These are phyloP conservation scores for Neelides sp. DNA, from an alignment of 1,140 invertebrate species.

Conservation along the genomic window DNA sequence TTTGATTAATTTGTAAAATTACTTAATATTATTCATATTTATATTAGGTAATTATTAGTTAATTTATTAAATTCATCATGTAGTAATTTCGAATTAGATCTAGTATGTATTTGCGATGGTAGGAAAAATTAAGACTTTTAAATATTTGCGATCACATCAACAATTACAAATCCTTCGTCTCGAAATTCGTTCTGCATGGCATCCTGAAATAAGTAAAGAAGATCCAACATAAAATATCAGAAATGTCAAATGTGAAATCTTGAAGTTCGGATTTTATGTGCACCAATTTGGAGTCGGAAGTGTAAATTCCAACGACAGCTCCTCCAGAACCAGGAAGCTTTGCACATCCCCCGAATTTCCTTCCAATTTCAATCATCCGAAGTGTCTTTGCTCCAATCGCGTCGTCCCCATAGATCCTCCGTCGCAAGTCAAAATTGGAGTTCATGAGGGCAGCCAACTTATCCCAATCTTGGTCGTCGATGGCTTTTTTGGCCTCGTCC, in stretches of 20 bases:
- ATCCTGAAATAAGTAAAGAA: conserved; percentile 20
- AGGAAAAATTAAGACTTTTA: too few species aligned
- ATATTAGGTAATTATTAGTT: too few species aligned
- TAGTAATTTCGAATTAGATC: too few species aligned
- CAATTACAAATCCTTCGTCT: conserved; percentile 28
- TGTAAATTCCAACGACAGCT: conserved; percentile 32
- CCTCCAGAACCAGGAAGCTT: conserved; percentile 35
- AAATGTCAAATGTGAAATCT: too few species aligned
- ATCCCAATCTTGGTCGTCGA: conserved; percentile 29
- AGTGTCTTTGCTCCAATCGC: conserved; percentile 31
- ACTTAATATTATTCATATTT: too few species aligned
- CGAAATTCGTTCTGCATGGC: conserved; percentile 22
- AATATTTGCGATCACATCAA: conserved; percentile 28
- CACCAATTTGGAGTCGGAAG: conserved; percentile 26
- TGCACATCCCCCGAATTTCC: conserved; percentile 29
- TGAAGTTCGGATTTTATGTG: not conserved
- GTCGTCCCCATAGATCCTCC: conserved; percentile 31
- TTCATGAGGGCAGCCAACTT: conserved; percentile 31
- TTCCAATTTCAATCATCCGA: conserved; percentile 32
- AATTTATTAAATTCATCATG: too few species aligned
- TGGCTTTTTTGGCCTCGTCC: conserved; percentile 30
- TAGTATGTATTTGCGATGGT: too few species aligned
- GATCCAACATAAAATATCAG: conserved; percentile 1
- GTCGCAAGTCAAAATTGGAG: conserved; percentile 32
- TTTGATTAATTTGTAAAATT: too few species aligned